phyloP scores from a whole-genome alignment of 2,888 invertebrate genomes.

The Melikaiella ostensackeni region DNA sequence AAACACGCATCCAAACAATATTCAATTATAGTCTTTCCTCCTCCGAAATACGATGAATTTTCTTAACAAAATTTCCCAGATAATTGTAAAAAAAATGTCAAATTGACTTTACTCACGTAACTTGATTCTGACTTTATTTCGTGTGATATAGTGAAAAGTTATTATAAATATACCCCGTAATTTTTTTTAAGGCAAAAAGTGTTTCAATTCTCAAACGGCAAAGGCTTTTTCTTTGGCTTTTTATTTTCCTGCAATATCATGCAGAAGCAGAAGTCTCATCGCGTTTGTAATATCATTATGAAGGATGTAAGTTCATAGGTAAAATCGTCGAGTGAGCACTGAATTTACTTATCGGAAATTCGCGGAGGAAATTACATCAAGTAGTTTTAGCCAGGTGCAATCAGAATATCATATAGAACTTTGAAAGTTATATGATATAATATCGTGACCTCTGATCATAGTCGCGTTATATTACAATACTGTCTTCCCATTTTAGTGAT shows the following conservation, averaged over 20 bases:
- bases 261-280: background rate
- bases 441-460: conserved; percentile 12
- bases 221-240: background rate
- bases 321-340: conserved; percentile 23
- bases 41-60: too few relatives aligned
- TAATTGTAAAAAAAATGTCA: too few relatives aligned
- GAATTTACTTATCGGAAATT: conserved; percentile 19
- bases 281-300: conserved; percentile 13
- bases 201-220: background rate
- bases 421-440: conserved; percentile 5
- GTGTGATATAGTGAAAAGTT: background rate
- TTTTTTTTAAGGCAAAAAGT: background rate
- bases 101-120: too few relatives aligned
- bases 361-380: conserved; percentile 23
- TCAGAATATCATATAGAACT: conserved; percentile 24
- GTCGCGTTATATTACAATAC: background rate
- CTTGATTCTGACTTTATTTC: background rate
- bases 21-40: too few relatives aligned
- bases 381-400: conserved; percentile 7
- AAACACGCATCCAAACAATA: too few relatives aligned
- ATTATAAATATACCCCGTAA: background rate
- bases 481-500: background rate
- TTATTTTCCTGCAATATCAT: background rate
- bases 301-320: conserved; percentile 9
- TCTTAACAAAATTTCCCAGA: too few relatives aligned